phyloP scores from a whole-genome alignment of 2,797 vertebrate genomes.

The Euphonia xanthogaster region DNA sequence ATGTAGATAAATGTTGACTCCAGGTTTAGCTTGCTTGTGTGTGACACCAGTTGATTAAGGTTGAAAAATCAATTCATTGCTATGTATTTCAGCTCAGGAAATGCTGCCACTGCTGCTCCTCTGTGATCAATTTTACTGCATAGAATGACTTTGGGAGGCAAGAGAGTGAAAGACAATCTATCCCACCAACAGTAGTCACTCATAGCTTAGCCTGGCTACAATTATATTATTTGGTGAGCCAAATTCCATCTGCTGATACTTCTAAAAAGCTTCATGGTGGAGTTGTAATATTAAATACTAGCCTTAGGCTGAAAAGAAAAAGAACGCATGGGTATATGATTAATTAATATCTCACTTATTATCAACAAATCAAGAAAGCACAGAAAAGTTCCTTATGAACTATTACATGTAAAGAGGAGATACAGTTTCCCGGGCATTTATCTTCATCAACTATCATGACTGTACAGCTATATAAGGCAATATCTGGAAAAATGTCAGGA shows the following conservation, averaged over 20 bases:
- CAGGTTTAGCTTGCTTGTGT: background rate
- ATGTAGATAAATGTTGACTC: background rate
- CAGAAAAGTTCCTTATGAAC: background rate
- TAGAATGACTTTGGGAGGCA: background rate
- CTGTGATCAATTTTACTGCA: background rate
- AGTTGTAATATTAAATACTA: background rate
- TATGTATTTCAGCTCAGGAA: background rate
- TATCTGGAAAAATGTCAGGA: background rate
- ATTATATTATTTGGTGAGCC: background rate
- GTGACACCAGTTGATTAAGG: background rate
- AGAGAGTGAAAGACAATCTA: background rate
- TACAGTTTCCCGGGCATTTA: background rate
- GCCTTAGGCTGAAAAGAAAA: background rate
- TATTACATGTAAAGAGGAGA: background rate
- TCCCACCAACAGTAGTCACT: background rate
- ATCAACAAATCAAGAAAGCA: background rate
- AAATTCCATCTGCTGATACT: background rate
- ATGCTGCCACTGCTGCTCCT: background rate
- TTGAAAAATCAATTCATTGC: background rate
- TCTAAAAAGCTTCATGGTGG: background rate
- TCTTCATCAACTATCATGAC: background rate
- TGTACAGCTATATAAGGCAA: background rate
- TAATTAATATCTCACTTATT: background rate
- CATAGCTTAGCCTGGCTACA: background rate
- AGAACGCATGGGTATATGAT: background rate